phyloP scores from a whole-genome alignment of 1,140 invertebrate species.

The Marisa cornuarietis region DNA sequence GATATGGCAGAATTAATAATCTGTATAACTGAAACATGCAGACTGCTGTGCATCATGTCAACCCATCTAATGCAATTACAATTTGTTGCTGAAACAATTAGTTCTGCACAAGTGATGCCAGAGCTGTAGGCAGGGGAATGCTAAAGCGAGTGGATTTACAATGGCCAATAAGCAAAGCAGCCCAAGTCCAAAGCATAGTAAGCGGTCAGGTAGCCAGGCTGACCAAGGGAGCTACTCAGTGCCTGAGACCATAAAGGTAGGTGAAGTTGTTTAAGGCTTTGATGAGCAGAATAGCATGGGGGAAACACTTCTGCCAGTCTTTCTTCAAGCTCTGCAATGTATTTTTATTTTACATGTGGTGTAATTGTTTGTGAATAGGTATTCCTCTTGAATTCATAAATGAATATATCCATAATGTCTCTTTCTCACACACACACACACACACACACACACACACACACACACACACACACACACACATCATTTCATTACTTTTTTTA shows the following conservation, averaged over 20 bases:
- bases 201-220: not conserved
- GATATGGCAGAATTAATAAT: too few species aligned
- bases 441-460: not conserved
- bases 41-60: too few species aligned
- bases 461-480: not conserved
- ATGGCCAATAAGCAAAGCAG: not conserved
- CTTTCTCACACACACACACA: not conserved
- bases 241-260: constrained; percentile 27
- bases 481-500: not conserved
- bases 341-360: not conserved
- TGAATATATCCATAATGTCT: too few species aligned
- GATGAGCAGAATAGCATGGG: not conserved
- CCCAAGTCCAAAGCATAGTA: not conserved
- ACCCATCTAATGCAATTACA: too few species aligned
- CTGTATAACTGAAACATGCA: too few species aligned
- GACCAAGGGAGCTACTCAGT: constrained; percentile 23
- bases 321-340: too few species aligned
- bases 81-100: too few species aligned
- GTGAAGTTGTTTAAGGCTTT: not conserved
- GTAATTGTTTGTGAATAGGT: not conserved
- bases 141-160: too few species aligned
- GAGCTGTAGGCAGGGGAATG: too few species aligned
- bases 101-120: too few species aligned
- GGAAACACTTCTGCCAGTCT: too few species aligned
- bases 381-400: too few species aligned